Conservation (phyloP, 2,113 vertebrate species). For the Pontoporia blainvillei region DNA sequence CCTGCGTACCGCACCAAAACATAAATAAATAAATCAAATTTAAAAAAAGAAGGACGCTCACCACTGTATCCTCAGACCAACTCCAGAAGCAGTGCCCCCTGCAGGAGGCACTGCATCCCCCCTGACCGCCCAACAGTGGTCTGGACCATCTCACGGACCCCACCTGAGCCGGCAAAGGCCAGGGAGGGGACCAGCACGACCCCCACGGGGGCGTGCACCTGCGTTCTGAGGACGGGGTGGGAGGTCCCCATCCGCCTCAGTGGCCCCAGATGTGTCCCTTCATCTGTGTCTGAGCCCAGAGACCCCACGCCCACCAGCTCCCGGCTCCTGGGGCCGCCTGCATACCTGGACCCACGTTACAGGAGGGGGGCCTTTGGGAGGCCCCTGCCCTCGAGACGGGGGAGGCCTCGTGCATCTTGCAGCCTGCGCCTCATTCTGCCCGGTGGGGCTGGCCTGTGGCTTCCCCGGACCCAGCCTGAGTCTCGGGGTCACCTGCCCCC, state of each 20-base stretch:
- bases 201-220: neutral
- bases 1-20: no score
- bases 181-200: fast-evolving
- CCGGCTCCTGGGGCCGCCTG: fast-evolving
- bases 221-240: fast-evolving
- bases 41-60: neutral
- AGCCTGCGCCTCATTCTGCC: fast-evolving
- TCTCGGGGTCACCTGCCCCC: fast-evolving
- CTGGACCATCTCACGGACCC: no score
- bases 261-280: no score
- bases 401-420: fast-evolving
- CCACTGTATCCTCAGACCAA: neutral
- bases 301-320: neutral
- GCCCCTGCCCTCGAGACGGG: fast-evolving
- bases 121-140: fast-evolving
- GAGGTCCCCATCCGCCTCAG: fast-evolving
- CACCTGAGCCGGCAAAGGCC: neutral
- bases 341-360: neutral
- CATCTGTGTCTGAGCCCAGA: neutral
- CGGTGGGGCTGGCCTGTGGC: fast-evolving
- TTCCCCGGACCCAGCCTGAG: neutral
- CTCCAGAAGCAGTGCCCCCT: neutral
- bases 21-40: no score
- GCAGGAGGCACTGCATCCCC: neutral
- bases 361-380: neutral